Conservation (phyloP, 23 tunicate species). For the Diplosoma virens region DNA sequence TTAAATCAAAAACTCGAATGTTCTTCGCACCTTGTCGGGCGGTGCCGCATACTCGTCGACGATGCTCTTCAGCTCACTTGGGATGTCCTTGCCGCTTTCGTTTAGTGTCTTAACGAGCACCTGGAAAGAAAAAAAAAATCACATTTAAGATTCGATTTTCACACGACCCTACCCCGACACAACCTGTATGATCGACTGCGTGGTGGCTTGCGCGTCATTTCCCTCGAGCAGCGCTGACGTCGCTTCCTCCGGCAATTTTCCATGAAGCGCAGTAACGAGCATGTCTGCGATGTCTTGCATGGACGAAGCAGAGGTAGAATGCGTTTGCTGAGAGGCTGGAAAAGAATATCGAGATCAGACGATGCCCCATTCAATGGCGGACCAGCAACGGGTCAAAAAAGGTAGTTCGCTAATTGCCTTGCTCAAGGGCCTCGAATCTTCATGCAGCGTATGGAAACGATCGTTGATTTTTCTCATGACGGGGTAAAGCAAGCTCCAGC, state of each 20-base stretch:
- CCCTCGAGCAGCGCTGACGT: neutral
- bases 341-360: too few species aligned
- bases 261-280: constrained; percentile 50
- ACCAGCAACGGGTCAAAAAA: too few species aligned
- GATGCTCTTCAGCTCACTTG: constrained; percentile 24
- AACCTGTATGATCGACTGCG: constrained; percentile 27
- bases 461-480: too few species aligned
- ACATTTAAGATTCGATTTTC: neutral
- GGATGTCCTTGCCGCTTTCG: constrained; percentile 22
- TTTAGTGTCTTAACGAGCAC: constrained; percentile 45
- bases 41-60: neutral
- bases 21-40: neutral
- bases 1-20: too few species aligned
- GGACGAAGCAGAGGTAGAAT: constrained; percentile 34
- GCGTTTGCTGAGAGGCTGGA: constrained; percentile 24
- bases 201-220: constrained; percentile 26
- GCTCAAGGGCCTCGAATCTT: too few species aligned
- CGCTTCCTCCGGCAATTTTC: neutral
- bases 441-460: too few species aligned
- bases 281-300: constrained; percentile 65
- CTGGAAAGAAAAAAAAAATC: constrained; percentile 1
- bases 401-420: too few species aligned
- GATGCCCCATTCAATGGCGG: too few species aligned
- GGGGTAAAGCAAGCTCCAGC: too few species aligned
- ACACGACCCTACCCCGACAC: neutral